Evolutionary conservation across 2,888 invertebrate genomes (phyloP), one percentile per base, ranked within the genome.

Genomic region (Dasysyrphus tricinctus): DNA sequence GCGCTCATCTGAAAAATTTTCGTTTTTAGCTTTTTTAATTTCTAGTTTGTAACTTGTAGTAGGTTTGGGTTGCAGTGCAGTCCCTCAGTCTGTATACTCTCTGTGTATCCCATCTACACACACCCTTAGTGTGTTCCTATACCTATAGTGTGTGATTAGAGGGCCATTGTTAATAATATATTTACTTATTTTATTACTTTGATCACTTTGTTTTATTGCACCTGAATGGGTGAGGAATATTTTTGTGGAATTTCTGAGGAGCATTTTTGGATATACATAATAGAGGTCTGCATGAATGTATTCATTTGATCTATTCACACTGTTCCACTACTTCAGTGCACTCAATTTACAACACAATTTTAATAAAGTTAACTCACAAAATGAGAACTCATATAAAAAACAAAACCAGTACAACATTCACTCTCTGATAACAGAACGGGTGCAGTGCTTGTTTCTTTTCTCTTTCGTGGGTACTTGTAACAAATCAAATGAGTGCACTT

Each of bases 1-100:
- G 82, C 91, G 92, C 92, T 92, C 92, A 92, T 91, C 92, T 92
- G 92, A 92, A 92, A 91, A 91, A 88, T 72, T 75, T 91, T 89
- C 88, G 89, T 89, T 89, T 91, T 89, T 88, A 90, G 88, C 89
- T 90, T 87, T 78, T 63, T 67, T 75, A 88, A 88, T 89, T 90
- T 89, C 88, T 88, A 86, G 73, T 76, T 82, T 6, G 61, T 54
- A 54, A 75, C 78, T 63, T 32, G 32, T 32, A 80, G 24, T 54
- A 39, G 54, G 70, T 70, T 56, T 54, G 24, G 54, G 70, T 70
- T 56, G 24, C 19, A 37, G 47, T 49, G 12, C 51, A 8, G 11
- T 19, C 42, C 5, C 44, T 12, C 16, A 34, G 37, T 51, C 51
- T 12, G 37, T 39, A 61, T 29, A 49, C 24, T 24, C 24, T 24